Evolutionary conservation across 1,140 invertebrate genomes (phyloP).

Genomic region (Drosophila burlai): DNA sequence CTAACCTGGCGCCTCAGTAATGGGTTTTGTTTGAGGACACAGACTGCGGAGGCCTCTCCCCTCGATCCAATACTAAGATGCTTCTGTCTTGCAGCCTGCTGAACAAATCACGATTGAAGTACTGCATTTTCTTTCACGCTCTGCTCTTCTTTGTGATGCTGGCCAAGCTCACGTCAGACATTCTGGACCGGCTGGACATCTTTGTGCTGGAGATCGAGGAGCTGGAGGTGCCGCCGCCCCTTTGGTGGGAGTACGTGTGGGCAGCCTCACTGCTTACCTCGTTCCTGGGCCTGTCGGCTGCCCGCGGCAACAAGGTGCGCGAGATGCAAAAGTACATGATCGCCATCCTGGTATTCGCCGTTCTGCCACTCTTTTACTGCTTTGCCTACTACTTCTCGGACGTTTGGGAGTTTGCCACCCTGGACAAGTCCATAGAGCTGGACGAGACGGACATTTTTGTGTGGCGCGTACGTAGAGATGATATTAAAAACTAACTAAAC

Average conservation of each 20-base stretch:
- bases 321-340: constrained; percentile 93
- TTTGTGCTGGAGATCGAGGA: constrained; percentile 98
- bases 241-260: constrained; percentile 97
- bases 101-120: constrained; percentile 96
- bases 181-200: constrained; percentile 96
- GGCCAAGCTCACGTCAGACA: constrained; percentile 95
- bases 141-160: constrained; percentile 95
- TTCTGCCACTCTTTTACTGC: constrained; percentile 93
- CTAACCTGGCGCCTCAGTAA: constrained; percentile 51
- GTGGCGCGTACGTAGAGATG: constrained; percentile 90
- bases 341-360: constrained; percentile 91
- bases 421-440: constrained; percentile 88
- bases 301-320: constrained; percentile 92
- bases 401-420: constrained; percentile 91
- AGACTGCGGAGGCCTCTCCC: neutral
- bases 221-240: constrained; percentile 93
- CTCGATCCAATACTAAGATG: constrained; percentile 23
- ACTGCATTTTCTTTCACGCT: constrained; percentile 97
- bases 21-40: constrained; percentile 39
- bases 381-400: constrained; percentile 93
- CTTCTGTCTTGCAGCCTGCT: constrained; percentile 89
- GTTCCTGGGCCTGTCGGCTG: constrained; percentile 93
- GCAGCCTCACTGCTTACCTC: constrained; percentile 93
- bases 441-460: constrained; percentile 89
- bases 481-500: neutral